phyloP scores from a whole-genome alignment of 2,113 vertebrate species.

The Apteryx mantelli region DNA sequence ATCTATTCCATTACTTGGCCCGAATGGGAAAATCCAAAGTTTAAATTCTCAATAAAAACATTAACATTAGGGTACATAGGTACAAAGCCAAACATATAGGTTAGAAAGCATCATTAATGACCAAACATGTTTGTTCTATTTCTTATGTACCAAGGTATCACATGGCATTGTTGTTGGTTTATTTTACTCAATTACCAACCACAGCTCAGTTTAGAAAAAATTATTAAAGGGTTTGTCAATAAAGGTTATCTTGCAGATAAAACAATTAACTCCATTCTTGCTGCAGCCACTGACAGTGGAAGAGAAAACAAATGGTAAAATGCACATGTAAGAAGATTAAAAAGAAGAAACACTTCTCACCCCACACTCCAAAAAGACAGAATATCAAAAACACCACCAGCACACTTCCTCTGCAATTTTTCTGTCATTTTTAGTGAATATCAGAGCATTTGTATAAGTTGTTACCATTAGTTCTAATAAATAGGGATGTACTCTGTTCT shows the following conservation, averaged over 20 bases:
- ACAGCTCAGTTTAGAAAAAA: not conserved
- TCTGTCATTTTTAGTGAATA: not conserved
- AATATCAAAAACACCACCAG: not conserved
- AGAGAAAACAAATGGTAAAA: not conserved
- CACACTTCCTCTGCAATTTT: not conserved
- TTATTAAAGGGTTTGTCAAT: not conserved
- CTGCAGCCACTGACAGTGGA: not conserved
- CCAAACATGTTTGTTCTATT: not conserved
- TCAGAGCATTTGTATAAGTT: not conserved
- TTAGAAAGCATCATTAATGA: not conserved
- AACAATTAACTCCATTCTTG: not conserved
- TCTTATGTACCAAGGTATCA: not conserved
- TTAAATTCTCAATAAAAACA: not conserved
- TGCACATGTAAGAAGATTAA: not conserved
- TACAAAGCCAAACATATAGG: not conserved
- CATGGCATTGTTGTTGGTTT: rapidly evolving
- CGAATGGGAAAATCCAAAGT: not conserved
- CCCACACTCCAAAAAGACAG: not conserved
- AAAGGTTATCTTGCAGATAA: not conserved
- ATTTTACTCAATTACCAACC: not conserved
- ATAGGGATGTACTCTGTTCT: not conserved
- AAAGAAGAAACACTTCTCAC: not conserved
- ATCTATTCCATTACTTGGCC: not conserved
- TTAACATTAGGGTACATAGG: not conserved
- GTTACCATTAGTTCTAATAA: not conserved